Evolutionary conservation across 2,888 invertebrate species (phyloP), one percentile per base, ranked within the genome.

Genomic region (Sisyra nigra): DNA sequence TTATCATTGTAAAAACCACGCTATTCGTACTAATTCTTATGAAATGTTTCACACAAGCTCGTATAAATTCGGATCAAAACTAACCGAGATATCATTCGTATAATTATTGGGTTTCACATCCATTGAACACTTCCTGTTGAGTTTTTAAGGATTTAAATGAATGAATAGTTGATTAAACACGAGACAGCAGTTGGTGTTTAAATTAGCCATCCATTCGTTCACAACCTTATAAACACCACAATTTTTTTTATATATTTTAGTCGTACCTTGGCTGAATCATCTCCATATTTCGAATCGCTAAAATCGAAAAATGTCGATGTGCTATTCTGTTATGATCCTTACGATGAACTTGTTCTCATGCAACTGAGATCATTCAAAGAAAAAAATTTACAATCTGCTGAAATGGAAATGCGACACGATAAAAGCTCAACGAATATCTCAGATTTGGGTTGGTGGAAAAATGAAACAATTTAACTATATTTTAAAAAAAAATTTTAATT

Each of bases 301-400:
- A 88, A 87, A 58, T 80, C 83, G 56, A 80, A 80, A 41, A 79
- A 88, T 51, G 74, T 85, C 4, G 92, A 96, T 66, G 94, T 97
- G 0, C 62, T 97, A 10, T 97, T 93, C 65, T 89, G 94, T 56
- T 94, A 88, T 55, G 96, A 97, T 57, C 82, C 88, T n/a, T 93
- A 94, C 53, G 97, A 98, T 60, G 97, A 97, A 62, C 66, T 97
- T 42, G 91, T 94, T 3, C 66, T 97, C 14, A 76, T 92, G 72
- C 92, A 94, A 54, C 63, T 96, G 44, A 76, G 79, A 47, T 77
- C 85, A 57, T 97, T 85, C 59, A 79, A 79, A 48, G 75, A 76
- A 38, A 71, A 76, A 52, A 67, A 70, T 46, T 66, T 98, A 5
- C 76, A 83, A 2, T 93, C 94, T 0, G 87, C 92, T 1, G 97